A percentile compares a stretch with the other conserved stretches of the same genome.
phyloP scores from a whole-genome alignment of 2,888 invertebrate species.

The Drosophila mulleri region DNA sequence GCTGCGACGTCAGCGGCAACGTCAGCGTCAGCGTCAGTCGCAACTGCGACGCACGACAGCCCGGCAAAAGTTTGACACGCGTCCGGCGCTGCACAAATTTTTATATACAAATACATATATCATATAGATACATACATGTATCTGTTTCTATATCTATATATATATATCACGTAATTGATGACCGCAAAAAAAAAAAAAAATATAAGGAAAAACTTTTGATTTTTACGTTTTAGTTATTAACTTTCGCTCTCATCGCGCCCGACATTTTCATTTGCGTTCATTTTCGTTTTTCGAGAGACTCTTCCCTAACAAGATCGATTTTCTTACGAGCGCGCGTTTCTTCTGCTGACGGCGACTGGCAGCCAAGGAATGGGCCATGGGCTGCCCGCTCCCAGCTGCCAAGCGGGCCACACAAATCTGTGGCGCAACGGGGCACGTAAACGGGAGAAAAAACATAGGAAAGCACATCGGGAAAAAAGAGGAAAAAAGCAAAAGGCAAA shows the following conservation, averaged over 20 bases:
- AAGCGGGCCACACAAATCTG: constrained; percentile 52
- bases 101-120: constrained; percentile 35
- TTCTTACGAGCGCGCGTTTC: constrained; percentile 58
- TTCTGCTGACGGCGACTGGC: constrained; percentile 63
- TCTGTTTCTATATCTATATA: not conserved
- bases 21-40: constrained; percentile 3
- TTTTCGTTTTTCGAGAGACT: not conserved
- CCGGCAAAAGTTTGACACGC: constrained; percentile 54
- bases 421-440: constrained; percentile 51
- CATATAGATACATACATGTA: constrained; percentile 7
- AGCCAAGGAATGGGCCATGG: constrained; percentile 72
- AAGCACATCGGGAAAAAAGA: not conserved
- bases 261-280: constrained; percentile 8
- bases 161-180: constrained; percentile 35
- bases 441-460: not conserved
- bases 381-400: constrained; percentile 67
- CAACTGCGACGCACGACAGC: constrained; percentile 21
- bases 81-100: constrained; percentile 50
- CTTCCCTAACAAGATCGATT: constrained; percentile 13
- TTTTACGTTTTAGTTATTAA: constrained; percentile 42
- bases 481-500: constrained; percentile 5
- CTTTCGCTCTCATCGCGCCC: constrained; percentile 42
- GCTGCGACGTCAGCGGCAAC: constrained; percentile 25
- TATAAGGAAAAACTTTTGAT: constrained; percentile 4
- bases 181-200: constrained; percentile 6